These are phyloP conservation scores for Tragelaphus scriptus DNA, from an alignment of 2,113 vertebrate genomes.

Conservation along the genomic window DNA sequence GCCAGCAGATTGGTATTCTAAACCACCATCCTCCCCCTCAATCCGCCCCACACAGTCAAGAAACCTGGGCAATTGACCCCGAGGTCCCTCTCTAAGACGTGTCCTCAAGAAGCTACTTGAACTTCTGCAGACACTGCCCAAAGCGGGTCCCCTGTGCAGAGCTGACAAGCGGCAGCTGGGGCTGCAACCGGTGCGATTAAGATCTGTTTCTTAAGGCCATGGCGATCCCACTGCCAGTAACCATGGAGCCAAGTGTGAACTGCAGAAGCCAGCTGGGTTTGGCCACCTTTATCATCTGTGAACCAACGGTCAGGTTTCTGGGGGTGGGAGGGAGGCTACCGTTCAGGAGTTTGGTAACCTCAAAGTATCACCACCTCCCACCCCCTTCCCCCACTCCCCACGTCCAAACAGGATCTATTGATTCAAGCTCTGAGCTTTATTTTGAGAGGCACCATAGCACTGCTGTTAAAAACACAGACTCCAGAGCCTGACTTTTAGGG, in stretches of 20 bases:
- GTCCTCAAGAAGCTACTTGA: constrained; percentile 44
- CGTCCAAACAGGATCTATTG: background rate
- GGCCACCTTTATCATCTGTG: accelerated
- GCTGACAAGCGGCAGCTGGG: background rate
- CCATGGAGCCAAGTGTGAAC: background rate
- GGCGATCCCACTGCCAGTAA: accelerated
- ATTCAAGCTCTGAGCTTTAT: background rate
- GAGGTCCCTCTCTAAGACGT: background rate
- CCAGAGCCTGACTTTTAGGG: background rate
- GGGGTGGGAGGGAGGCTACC: background rate
- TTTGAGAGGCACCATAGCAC: background rate
- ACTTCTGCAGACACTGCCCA: background rate
- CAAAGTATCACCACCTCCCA: too few species aligned
- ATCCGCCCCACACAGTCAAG: background rate
- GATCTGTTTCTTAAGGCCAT: background rate
- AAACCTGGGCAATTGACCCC: constrained; percentile 9
- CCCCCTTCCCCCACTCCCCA: too few species aligned
- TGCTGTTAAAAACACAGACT: background rate
- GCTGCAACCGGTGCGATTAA: accelerated
- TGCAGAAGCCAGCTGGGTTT: background rate
- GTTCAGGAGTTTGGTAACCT: background rate
- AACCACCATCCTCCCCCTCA: background rate
- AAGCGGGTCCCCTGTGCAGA: background rate
- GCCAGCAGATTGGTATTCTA: background rate
- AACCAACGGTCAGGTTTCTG: accelerated